A percentile compares a stretch with the other conserved stretches of the same genome.
Conservation (phyloP, 2,113 vertebrate species). For the Deroptyus accipitrinus region DNA sequence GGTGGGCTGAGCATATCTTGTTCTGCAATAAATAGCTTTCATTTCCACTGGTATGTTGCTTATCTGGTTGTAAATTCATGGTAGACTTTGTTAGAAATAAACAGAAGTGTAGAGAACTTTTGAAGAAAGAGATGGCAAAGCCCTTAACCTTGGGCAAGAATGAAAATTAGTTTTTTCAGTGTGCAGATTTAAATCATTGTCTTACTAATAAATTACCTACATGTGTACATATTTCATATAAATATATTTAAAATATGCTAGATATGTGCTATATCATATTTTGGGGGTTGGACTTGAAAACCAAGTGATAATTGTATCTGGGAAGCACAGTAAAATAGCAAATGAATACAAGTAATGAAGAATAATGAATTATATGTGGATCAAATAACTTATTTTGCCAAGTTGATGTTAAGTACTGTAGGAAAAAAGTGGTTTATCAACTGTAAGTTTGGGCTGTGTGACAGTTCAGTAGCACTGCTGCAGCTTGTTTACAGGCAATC, state of each 20-base stretch:
- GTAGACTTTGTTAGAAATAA: neutral
- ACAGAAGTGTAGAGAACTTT: neutral
- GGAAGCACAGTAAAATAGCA: neutral
- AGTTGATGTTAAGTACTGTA: neutral
- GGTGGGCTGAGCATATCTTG: neutral
- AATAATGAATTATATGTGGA: neutral
- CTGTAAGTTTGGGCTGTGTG: neutral
- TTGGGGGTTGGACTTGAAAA: neutral
- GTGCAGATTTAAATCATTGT: neutral
- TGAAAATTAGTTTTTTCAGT: neutral
- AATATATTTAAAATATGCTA: neutral
- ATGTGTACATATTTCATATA: neutral
- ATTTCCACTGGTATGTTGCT: neutral
- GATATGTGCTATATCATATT: neutral
- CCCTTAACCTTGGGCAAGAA: neutral
- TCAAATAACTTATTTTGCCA: neutral
- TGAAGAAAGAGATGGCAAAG: neutral
- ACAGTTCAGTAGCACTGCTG: neutral
- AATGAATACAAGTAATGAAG: neutral
- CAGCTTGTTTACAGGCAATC: neutral
- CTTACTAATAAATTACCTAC: neutral
- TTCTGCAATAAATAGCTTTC: neutral
- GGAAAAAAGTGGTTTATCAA: neutral
- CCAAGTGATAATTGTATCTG: neutral
- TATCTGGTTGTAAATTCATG: neutral